phyloP scores from a whole-genome alignment of 2,113 vertebrate species.

The Casuarius casuarius region DNA sequence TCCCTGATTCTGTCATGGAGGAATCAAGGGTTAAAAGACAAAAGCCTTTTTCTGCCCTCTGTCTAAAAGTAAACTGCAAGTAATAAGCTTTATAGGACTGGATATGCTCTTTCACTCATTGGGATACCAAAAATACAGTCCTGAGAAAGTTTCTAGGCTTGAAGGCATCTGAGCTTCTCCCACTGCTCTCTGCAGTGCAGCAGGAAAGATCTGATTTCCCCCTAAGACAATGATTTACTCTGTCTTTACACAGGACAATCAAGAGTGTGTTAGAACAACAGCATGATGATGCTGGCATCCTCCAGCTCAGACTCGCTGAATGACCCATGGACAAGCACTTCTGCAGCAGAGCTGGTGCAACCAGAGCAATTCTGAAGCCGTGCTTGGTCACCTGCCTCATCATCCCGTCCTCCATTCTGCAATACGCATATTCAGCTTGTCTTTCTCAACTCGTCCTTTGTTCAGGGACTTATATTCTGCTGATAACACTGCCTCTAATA shows the following conservation, averaged over 20 bases:
- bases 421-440: not conserved
- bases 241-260: slow-evolving; percentile 13
- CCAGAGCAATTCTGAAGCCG: fast-evolving
- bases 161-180: not conserved
- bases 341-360: not conserved
- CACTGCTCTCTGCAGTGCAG: not conserved
- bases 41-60: not conserved
- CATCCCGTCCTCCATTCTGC: not conserved
- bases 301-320: fast-evolving
- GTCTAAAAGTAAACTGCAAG: not conserved
- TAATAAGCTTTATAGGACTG: not conserved
- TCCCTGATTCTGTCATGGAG: not conserved
- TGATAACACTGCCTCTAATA: slow-evolving; percentile 26
- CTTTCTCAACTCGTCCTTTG: not conserved
- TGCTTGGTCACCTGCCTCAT: not conserved
- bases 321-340: fast-evolving
- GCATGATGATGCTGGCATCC: not conserved
- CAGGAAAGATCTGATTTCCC: not conserved
- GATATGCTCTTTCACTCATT: not conserved
- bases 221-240: not conserved
- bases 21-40: not conserved
- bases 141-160: not conserved
- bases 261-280: slow-evolving; percentile 26
- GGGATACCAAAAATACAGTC: not conserved
- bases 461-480: not conserved